A percentile compares a stretch with the other conserved stretches of the same genome.
These are phyloP conservation scores for Hippocampus zosterae DNA, from an alignment of 2,113 vertebrate species.

Conservation along the genomic window DNA sequence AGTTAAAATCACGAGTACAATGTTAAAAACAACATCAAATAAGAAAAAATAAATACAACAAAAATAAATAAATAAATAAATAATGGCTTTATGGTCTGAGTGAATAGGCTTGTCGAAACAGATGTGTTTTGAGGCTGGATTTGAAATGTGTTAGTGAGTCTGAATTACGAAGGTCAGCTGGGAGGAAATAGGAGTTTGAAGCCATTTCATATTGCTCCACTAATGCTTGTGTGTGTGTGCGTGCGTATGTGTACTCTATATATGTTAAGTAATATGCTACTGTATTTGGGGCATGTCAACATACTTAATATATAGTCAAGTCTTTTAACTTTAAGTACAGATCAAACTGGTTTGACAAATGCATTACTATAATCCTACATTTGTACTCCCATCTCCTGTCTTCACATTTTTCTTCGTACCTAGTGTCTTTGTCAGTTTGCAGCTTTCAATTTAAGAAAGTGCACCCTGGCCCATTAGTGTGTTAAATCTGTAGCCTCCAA, in stretches of 20 bases:
- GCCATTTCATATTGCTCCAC: too few relatives aligned
- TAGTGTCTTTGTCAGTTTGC: constrained; percentile 21
- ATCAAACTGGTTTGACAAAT: neutral
- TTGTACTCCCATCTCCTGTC: constrained; percentile 10
- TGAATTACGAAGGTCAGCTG: too few relatives aligned
- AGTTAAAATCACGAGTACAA: too few relatives aligned
- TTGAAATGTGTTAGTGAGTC: too few relatives aligned
- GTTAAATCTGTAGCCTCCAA: constrained; percentile 61
- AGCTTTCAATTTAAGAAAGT: constrained; percentile 61
- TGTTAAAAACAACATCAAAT: too few relatives aligned
- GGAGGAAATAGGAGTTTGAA: too few relatives aligned
- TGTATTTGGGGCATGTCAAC: neutral
- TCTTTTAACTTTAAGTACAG: neutral
- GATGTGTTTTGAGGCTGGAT: too few relatives aligned
- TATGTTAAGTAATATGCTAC: neutral
- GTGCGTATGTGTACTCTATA: neutral
- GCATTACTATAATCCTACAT: neutral
- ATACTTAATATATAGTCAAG: too few relatives aligned
- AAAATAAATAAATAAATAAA: too few relatives aligned
- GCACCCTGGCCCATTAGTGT: constrained; percentile 55
- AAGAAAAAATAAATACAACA: too few relatives aligned
- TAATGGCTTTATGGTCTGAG: too few relatives aligned
- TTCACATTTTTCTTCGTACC: constrained; percentile 2
- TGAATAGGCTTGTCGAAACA: too few relatives aligned
- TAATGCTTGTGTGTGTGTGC: neutral